Conservation (phyloP, 2,888 invertebrate species). For the Metallyticus violacea region DNA sequence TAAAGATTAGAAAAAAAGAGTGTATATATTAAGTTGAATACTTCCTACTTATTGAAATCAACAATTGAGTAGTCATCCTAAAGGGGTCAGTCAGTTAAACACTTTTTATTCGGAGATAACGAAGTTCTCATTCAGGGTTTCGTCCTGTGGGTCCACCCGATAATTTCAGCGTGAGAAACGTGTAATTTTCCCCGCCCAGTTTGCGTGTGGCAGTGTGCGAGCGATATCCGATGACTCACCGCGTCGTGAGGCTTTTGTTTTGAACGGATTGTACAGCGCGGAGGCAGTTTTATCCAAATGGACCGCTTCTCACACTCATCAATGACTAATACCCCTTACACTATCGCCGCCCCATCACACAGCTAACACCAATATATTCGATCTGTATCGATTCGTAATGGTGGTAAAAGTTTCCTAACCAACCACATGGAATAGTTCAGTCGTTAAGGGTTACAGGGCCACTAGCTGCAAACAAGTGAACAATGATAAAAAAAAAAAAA, state of each 20-base stretch:
- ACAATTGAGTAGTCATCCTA: not conserved
- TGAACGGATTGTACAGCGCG: not conserved
- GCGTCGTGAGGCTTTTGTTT: not conserved
- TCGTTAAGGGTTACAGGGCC: not conserved
- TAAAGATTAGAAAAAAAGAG: too few relatives aligned
- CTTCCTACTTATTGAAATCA: too few relatives aligned
- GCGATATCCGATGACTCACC: not conserved
- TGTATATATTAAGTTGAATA: too few relatives aligned
- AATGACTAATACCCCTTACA: constrained; percentile 5
- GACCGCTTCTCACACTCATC: constrained; percentile 6
- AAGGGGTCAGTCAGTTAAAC: not conserved
- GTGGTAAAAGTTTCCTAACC: not conserved
- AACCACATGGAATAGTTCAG: not conserved
- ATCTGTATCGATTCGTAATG: constrained; percentile 2
- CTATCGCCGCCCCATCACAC: not conserved
- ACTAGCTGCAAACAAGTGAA: not conserved
- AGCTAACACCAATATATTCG: constrained; percentile 5
- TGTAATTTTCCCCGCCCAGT: not conserved
- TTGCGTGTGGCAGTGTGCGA: not conserved
- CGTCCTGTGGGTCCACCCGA: not conserved
- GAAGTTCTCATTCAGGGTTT: not conserved
- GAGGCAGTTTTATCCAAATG: not conserved
- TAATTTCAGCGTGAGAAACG: not conserved
- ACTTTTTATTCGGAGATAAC: not conserved
- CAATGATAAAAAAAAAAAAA: too few relatives aligned